Conservation (phyloP, 1,140 invertebrate genomes). For the Matsumurasca onukii region DNA sequence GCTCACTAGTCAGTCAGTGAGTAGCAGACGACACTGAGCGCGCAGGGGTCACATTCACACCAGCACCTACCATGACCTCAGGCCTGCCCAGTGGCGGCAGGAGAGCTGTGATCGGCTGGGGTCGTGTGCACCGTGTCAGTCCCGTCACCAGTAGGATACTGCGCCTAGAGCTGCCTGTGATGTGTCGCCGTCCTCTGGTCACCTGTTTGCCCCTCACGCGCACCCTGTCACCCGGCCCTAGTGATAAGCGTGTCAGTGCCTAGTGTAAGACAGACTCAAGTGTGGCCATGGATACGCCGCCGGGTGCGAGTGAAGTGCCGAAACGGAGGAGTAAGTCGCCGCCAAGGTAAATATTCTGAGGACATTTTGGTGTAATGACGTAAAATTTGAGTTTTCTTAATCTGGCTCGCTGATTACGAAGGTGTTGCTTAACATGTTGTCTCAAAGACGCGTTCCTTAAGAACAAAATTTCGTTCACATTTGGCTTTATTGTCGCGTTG, state of each 20-base stretch:
- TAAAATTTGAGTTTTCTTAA: too few relatives aligned
- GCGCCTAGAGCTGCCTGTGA: slow-evolving; percentile 24
- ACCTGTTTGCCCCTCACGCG: slow-evolving; percentile 2
- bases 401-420: too few relatives aligned
- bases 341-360: neutral
- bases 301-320: neutral
- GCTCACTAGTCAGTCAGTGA: too few relatives aligned
- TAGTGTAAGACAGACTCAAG: too few relatives aligned
- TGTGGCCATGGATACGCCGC: neutral
- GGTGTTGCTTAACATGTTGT: too few relatives aligned
- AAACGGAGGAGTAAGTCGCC: neutral
- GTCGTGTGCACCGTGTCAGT: neutral
- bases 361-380: too few relatives aligned
- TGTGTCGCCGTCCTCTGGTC: slow-evolving; percentile 11
- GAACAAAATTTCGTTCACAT: too few relatives aligned
- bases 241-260: neutral
- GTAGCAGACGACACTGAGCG: too few relatives aligned
- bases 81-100: neutral
- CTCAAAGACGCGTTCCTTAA: too few relatives aligned
- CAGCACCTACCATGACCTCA: too few relatives aligned
- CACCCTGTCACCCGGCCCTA: neutral
- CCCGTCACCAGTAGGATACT: slow-evolving; percentile 7
- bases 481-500: too few relatives aligned
- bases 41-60: too few relatives aligned
- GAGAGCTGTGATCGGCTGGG: slow-evolving; percentile 20